Percentiles rank a stretch among this genome's conserved stretches.
Conservation (phyloP, 2,797 vertebrate genomes). For the Lates japonicus region DNA sequence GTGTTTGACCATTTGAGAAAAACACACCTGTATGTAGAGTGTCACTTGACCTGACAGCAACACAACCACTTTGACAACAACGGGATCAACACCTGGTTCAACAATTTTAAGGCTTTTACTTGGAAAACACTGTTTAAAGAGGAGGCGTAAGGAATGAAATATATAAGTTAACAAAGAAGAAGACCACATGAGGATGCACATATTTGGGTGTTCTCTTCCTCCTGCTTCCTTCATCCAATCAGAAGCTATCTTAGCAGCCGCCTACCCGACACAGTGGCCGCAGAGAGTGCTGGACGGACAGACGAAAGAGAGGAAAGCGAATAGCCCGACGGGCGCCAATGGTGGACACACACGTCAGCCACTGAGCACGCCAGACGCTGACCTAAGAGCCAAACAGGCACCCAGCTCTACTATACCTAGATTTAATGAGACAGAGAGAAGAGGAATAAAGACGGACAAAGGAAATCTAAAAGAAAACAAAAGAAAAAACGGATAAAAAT, state of each 20-base stretch:
- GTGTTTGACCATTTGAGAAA: no score
- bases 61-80: no score
- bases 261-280: conserved; percentile 90
- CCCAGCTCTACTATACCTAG: conserved; percentile 88
- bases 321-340: conserved; percentile 93
- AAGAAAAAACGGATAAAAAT: neutral
- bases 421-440: neutral
- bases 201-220: neutral
- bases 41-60: no score
- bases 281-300: conserved; percentile 92
- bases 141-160: no score
- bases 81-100: no score
- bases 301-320: conserved; percentile 94
- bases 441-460: neutral
- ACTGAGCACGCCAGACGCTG: conserved; percentile 91
- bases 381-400: conserved; percentile 92
- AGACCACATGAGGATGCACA: neutral
- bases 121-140: no score
- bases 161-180: neutral
- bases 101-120: no score
- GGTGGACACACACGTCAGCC: conserved; percentile 89
- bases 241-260: conserved; percentile 79
- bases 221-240: conserved; percentile 16
- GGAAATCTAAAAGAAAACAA: no score
- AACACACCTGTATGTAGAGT: no score